Base-by-base conservation (phyloP, 1,140 invertebrate species). In the Eubasilissa regina region DNA sequence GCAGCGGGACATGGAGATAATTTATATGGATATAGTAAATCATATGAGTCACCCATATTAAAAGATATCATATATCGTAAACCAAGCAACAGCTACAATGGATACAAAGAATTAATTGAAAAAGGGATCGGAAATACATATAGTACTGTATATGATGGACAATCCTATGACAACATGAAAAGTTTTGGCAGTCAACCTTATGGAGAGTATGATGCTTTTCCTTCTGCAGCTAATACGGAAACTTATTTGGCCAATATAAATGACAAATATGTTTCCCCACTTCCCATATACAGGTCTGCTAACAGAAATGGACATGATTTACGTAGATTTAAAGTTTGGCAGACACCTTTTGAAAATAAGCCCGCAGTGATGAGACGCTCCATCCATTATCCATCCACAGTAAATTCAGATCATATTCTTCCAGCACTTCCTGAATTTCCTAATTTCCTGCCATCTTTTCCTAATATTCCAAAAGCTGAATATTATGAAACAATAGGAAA, bases 21-120 rank as follows among this genome's bases (percentile, higher is more conserved):
- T 21, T 9, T 58, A 58, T 58, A 19, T 58, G 55, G 55, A 15
- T 58, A 58, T 8, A 15, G 55, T 21, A 58, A 58, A 58, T 15
- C 55, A 19, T 58, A 58, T 58, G 55, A 15, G 21, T 21, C 17
- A 15, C 55, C 55, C 21, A 21, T 15, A 17, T 58, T 58, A 8
- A 11, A 58, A 19, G 55, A 15, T 21, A 58, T 58, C 55, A 35
- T 35, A 35, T 35, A 35, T 35, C 25, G n/a, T 11, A 58, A 4
- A 58, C 21, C 55, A 21, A 19, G 8, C 55, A 55, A 55, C 53
- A 8, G n/a, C n/a, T 17, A 55, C n/a, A 6, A 55, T 15, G 13
- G n/a, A 10, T 58, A 58, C 17, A 11, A 15, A 6, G 21, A 58
- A 15, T 21, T 21, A 58, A n/a, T 21, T 7, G 7, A 13, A 58